phyloP scores from a whole-genome alignment of 2,113 vertebrate genomes.

The Bombycilla garrulus region DNA sequence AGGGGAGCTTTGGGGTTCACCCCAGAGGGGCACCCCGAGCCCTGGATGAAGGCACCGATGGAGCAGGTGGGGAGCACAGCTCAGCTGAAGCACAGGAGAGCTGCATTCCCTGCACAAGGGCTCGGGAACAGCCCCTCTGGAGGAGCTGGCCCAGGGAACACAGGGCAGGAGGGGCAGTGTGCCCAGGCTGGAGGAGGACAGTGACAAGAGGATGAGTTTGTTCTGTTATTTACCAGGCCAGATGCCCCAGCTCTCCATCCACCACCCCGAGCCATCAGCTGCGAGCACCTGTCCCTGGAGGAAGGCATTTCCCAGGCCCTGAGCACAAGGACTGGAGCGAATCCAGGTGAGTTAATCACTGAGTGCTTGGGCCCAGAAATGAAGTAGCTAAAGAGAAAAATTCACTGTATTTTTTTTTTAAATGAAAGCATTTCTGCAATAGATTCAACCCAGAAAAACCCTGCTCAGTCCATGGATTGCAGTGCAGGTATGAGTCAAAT shows the following conservation, averaged over 20 bases:
- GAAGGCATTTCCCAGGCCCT: neutral
- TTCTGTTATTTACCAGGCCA: neutral
- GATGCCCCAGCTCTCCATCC: neutral
- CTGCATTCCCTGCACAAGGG: accelerated
- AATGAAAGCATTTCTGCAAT: neutral
- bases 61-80: neutral
- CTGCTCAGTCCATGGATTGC: neutral
- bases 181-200: neutral
- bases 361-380: neutral
- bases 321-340: neutral
- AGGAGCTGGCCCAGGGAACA: neutral
- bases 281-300: conserved; percentile 1
- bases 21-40: neutral
- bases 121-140: neutral
- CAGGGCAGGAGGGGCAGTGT: neutral
- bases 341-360: neutral
- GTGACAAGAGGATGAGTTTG: neutral
- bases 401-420: neutral
- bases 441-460: neutral
- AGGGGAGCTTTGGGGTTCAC: accelerated
- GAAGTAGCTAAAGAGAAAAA: neutral
- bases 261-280: neutral
- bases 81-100: accelerated
- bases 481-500: neutral
- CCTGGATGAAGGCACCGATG: neutral